Conservation (phyloP, 2,113 vertebrate species). For the Actenoides lindsayi region DNA sequence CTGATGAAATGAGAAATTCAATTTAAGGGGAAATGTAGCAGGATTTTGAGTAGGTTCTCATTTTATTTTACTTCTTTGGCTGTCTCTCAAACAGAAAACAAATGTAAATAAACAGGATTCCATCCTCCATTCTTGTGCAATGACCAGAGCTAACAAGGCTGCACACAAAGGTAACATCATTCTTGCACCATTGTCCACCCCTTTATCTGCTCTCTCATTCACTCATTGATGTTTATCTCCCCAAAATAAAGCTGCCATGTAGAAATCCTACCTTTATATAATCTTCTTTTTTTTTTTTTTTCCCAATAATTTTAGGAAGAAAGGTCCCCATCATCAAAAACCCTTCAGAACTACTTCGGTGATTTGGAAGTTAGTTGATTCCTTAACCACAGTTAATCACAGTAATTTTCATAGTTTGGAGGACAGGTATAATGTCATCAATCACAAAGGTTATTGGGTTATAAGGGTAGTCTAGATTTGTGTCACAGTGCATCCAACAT, state of each 20-base stretch:
- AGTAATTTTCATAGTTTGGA: neutral
- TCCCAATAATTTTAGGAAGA: neutral
- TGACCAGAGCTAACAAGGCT: slow-evolving; percentile 32
- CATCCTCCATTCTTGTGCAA: slow-evolving; percentile 39
- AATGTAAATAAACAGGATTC: slow-evolving; percentile 78
- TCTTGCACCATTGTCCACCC: neutral
- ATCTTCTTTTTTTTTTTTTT: neutral
- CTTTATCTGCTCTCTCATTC: neutral
- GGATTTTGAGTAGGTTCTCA: slow-evolving; percentile 76
- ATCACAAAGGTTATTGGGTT: neutral
- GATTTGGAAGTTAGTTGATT: neutral
- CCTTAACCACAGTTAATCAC: neutral
- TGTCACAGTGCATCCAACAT: neutral
- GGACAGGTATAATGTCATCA: neutral
- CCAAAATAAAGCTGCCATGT: neutral
- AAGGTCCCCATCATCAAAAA: neutral
- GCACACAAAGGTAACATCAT: slow-evolving; percentile 5
- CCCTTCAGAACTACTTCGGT: fast-evolving
- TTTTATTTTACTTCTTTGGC: slow-evolving; percentile 78
- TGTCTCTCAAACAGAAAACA: slow-evolving; percentile 82
- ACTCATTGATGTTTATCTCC: neutral
- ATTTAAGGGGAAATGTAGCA: slow-evolving; percentile 80
- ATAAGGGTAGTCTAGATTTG: neutral
- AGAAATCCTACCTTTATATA: neutral
- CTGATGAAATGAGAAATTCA: slow-evolving; percentile 87